Conservation (phyloP, 1,140 invertebrate genomes). For the Caenorhabditis brenneri region DNA sequence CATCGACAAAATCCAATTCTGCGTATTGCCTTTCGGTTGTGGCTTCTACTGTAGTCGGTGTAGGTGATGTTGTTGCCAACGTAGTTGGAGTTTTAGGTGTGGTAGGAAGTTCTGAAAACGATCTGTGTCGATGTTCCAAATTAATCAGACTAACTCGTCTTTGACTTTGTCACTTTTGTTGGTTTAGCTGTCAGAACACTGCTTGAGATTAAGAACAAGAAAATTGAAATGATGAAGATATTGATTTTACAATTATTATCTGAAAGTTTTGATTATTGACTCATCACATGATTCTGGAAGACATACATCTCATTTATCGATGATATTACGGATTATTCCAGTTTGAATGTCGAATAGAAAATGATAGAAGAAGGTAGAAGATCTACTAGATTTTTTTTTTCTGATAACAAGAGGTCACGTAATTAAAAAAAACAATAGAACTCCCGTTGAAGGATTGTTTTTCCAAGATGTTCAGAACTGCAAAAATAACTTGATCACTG, state of each 20-base stretch:
- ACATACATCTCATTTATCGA: background rate
- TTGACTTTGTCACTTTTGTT: background rate
- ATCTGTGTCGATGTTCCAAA: no score
- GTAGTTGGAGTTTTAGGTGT: no score
- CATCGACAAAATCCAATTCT: background rate
- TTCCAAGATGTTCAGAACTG: no score
- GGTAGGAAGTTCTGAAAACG: no score
- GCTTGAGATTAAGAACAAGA: background rate
- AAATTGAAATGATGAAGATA: background rate
- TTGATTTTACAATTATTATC: background rate
- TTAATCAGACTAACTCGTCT: background rate
- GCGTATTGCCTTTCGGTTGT: background rate
- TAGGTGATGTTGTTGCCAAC: no score
- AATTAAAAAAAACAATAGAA: no score
- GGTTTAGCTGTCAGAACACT: background rate
- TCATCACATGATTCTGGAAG: background rate
- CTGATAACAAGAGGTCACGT: background rate
- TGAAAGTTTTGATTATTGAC: background rate
- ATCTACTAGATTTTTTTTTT: background rate
- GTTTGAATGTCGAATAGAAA: no score
- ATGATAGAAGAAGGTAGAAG: no score
- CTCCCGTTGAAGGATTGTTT: no score
- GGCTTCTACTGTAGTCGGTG: background rate
- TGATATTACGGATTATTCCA: no score
- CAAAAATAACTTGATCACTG: no score